Percentiles rank a stretch among this genome's conserved stretches.
phyloP scores from a whole-genome alignment of 2,888 invertebrate species.

The Aleiodes testaceus region DNA sequence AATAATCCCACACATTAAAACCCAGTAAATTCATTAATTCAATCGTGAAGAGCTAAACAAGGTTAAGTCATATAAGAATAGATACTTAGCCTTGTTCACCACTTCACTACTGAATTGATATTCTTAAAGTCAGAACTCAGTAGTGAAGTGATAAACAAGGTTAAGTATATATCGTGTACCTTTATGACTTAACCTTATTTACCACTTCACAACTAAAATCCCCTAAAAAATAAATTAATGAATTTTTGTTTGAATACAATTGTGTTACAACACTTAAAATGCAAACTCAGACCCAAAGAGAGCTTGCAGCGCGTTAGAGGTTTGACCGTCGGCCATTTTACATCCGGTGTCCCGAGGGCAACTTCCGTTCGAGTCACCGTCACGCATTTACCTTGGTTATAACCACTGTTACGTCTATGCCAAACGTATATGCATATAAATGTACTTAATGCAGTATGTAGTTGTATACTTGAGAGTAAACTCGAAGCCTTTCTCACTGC shows the following conservation, averaged over 20 bases:
- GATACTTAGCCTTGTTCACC: no score
- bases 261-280: neutral
- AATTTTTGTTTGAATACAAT: neutral
- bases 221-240: no score
- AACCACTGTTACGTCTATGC: constrained; percentile 25
- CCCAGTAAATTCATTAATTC: no score
- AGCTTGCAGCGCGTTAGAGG: neutral
- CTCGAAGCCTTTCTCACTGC: constrained; percentile 22
- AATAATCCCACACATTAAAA: no score
- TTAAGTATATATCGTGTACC: no score
- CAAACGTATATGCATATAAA: constrained; percentile 28
- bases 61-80: no score
- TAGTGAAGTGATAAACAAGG: no score
- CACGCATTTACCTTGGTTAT: constrained; percentile 66
- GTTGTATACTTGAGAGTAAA: constrained; percentile 9
- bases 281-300: neutral
- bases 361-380: constrained; percentile 69
- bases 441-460: constrained; percentile 22
- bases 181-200: no score
- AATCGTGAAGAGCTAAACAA: no score
- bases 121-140: no score
- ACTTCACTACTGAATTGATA: no score
- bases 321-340: constrained; percentile 66
- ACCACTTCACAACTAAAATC: no score
- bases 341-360: constrained; percentile 71